Conservation (phyloP, 2,888 invertebrate genomes). For the Pseudanteris insignis region DNA sequence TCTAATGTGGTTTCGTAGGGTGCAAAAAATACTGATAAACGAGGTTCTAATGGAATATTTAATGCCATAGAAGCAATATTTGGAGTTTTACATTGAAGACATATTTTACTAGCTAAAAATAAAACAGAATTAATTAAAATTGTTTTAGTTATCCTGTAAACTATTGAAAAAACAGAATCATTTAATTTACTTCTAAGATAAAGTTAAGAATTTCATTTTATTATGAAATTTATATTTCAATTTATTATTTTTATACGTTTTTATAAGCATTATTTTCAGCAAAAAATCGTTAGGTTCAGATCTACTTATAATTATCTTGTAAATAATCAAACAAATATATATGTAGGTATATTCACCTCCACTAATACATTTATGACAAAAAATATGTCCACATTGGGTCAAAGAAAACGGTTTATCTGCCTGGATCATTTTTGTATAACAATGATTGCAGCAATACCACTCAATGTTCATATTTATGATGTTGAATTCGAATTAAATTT, state of each 20-base stretch:
- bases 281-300: no score
- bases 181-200: no score
- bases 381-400: conserved; percentile 35
- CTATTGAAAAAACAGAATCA: not conserved
- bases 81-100: conserved; percentile 22
- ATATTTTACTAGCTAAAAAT: conserved; percentile 20
- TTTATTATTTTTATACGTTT: no score
- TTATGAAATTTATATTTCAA: no score
- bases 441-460: conserved; percentile 28
- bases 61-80: conserved; percentile 13
- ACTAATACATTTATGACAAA: conserved; percentile 19
- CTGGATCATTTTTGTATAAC: conserved; percentile 16
- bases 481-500: no score
- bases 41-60: conserved; percentile 24
- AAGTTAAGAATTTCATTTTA: no score
- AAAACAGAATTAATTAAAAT: not conserved
- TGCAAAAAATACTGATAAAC: conserved; percentile 18
- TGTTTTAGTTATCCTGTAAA: no score
- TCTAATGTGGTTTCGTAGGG: conserved; percentile 9
- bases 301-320: no score
- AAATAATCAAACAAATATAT: no score
- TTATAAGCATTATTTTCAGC: no score
- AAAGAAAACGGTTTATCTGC: conserved; percentile 28
- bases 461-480: conserved; percentile 18
- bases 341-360: conserved; percentile 14